Evolutionary conservation across 2,797 vertebrate genomes (phyloP).

Genomic region (Pangasius macronema): DNA sequence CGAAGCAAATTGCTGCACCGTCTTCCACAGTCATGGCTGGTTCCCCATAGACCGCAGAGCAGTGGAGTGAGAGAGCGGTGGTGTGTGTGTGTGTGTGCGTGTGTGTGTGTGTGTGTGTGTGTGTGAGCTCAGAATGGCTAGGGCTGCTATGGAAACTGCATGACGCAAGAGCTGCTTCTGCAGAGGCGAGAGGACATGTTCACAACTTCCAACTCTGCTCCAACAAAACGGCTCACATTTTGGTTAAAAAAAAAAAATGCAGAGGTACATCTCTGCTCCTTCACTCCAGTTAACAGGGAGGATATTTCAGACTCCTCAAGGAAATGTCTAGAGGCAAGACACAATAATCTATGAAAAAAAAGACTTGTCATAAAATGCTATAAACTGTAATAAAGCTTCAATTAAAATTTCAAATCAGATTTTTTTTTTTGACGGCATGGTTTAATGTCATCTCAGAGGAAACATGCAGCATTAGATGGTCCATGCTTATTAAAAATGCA

Average conservation of each 20-base stretch:
- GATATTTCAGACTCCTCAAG: conserved; percentile 30
- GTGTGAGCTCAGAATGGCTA: conserved; percentile 38
- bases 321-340: conserved; percentile 17
- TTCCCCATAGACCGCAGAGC: conserved; percentile 41
- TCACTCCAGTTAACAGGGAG: conserved; percentile 3
- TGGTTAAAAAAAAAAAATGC: conserved; percentile 16
- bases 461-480: conserved; percentile 35
- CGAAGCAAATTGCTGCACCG: conserved; percentile 17
- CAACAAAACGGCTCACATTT: conserved; percentile 49
- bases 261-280: conserved; percentile 30
- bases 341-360: conserved; percentile 18
- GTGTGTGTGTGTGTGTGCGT: conserved; percentile 20
- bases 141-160: conserved; percentile 65
- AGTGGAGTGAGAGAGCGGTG: conserved; percentile 28
- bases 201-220: conserved; percentile 55
- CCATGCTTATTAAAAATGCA: conserved; percentile 59
- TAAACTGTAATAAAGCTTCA: neutral
- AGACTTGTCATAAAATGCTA: conserved; percentile 20
- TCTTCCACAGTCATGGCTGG: conserved; percentile 32
- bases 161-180: conserved; percentile 61
- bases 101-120: conserved; percentile 18
- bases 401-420: neutral
- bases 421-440: conserved; percentile 9
- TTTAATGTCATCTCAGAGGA: conserved; percentile 35
- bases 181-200: conserved; percentile 61